These are phyloP conservation scores for Synchiropus splendidus DNA, from an alignment of 2,113 vertebrate species.

Conservation along the genomic window DNA sequence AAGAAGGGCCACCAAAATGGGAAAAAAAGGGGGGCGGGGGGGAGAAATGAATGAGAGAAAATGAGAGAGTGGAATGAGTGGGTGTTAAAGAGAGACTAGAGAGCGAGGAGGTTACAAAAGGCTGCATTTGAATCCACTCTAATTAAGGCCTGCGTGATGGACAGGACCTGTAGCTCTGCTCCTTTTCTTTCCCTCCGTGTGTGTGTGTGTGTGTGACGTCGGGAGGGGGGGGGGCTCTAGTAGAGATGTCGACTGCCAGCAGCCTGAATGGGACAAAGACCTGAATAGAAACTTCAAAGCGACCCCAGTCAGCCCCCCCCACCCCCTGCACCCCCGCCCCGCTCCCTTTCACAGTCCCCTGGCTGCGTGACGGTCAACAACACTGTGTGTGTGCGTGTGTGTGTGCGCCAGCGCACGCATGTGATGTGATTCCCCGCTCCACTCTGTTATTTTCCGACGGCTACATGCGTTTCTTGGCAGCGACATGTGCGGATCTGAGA, in stretches of 20 bases:
- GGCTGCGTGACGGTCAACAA: slow-evolving; percentile 54
- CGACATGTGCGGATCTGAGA: slow-evolving; percentile 5
- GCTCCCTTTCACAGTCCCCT: slow-evolving; percentile 29
- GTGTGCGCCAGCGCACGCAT: slow-evolving; percentile 22
- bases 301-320: slow-evolving; percentile 47
- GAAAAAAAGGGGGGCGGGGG: slow-evolving; percentile 8
- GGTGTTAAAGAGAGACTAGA: slow-evolving; percentile 53
- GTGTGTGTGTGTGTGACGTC: slow-evolving; percentile 19
- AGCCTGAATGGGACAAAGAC: slow-evolving; percentile 66
- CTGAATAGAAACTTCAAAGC: slow-evolving; percentile 72
- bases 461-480: slow-evolving; percentile 41
- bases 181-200: slow-evolving; percentile 41
- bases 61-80: slow-evolving; percentile 39
- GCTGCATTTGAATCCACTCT: slow-evolving; percentile 59
- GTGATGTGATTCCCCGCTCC: slow-evolving; percentile 32
- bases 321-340: background rate
- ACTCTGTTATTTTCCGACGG: slow-evolving; percentile 45
- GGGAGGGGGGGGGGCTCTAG: slow-evolving; percentile 49
- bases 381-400: slow-evolving; percentile 28
- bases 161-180: slow-evolving; percentile 64
- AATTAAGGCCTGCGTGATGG: slow-evolving; percentile 66
- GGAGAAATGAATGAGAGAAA: slow-evolving; percentile 31
- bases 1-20: slow-evolving; percentile 57
- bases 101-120: slow-evolving; percentile 61
- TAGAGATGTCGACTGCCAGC: slow-evolving; percentile 66